Conservation (phyloP, 92 coral and sea anemone species). For the Scolanthus callimorphus region DNA sequence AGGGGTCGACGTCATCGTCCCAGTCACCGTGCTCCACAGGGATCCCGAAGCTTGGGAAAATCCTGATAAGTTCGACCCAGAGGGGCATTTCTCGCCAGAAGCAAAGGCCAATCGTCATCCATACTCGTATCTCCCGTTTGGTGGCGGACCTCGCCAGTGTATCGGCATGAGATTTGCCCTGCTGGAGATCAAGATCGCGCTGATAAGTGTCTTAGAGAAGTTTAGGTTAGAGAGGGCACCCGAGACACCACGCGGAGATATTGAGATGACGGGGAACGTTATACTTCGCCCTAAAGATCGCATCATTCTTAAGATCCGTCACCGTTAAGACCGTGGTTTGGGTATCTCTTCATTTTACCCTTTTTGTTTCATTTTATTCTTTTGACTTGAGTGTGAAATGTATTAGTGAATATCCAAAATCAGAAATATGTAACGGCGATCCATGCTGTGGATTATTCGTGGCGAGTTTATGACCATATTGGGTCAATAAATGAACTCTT, state of each 20-base stretch:
- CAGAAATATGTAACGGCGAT: too few species aligned
- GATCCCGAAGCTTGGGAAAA: slow-evolving; percentile 79
- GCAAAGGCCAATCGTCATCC: slow-evolving; percentile 64
- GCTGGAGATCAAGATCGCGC: slow-evolving; percentile 43
- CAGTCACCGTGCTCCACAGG: slow-evolving; percentile 58
- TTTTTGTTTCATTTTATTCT: too few species aligned
- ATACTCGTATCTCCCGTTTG: slow-evolving; percentile 57
- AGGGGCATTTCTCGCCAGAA: slow-evolving; percentile 59
- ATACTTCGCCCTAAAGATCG: slow-evolving; percentile 28
- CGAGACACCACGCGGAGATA: slow-evolving; percentile 22
- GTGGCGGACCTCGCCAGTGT: slow-evolving; percentile 61
- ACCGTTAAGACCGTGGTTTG: too few species aligned
- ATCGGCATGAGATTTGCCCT: slow-evolving; percentile 67
- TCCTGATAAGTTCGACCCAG: slow-evolving; percentile 67
- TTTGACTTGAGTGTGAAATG: too few species aligned
- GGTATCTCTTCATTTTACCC: too few species aligned
- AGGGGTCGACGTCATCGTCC: slow-evolving; percentile 59
- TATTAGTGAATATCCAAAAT: too few species aligned
- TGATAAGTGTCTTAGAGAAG: slow-evolving; percentile 42
- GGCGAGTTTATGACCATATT: too few species aligned
- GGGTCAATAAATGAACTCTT: too few species aligned
- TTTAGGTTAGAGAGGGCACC: slow-evolving; percentile 30
- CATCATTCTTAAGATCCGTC: slow-evolving; percentile 24
- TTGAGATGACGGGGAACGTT: slow-evolving; percentile 15
- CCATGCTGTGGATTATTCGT: too few species aligned